A percentile compares a stretch with the other conserved stretches of the same genome.
Evolutionary conservation across 92 coral and sea anemone species (phyloP).

Genomic region (Actinostola sp.): DNA sequence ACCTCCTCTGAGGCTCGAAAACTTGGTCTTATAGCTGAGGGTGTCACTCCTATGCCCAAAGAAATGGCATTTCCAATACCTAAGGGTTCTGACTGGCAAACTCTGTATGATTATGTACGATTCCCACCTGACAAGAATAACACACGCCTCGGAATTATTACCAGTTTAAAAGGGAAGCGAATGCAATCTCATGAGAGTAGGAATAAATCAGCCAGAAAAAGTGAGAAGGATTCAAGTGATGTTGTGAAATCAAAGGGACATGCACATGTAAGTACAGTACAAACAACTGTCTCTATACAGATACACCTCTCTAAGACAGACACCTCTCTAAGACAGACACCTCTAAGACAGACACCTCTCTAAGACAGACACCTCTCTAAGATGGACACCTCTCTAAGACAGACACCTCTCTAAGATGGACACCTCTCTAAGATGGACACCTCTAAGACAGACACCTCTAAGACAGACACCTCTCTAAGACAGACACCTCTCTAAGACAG

Average conservation of each 20-base stretch:
- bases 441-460: too few species aligned
- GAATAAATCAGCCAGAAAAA: slow-evolving; percentile 3
- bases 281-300: too few species aligned
- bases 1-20: slow-evolving; percentile 90
- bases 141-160: slow-evolving; percentile 82
- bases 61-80: slow-evolving; percentile 90
- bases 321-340: too few species aligned
- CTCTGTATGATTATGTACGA: slow-evolving; percentile 81
- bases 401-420: too few species aligned
- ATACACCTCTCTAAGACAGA: too few species aligned
- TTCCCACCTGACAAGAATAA: slow-evolving; percentile 87
- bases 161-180: slow-evolving; percentile 48
- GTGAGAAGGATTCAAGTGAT: neutral
- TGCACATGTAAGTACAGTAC: neutral
- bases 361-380: too few species aligned
- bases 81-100: slow-evolving; percentile 89
- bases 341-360: too few species aligned
- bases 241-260: slow-evolving; percentile 6
- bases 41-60: slow-evolving; percentile 83
- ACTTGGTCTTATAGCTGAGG: slow-evolving; percentile 82
- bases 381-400: too few species aligned
- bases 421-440: too few species aligned
- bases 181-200: neutral
- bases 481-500: too few species aligned
- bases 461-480: too few species aligned